A percentile compares a stretch with the other conserved stretches of the same genome.
phyloP scores from a whole-genome alignment of 2,888 invertebrate genomes.

The Patella depressa region DNA sequence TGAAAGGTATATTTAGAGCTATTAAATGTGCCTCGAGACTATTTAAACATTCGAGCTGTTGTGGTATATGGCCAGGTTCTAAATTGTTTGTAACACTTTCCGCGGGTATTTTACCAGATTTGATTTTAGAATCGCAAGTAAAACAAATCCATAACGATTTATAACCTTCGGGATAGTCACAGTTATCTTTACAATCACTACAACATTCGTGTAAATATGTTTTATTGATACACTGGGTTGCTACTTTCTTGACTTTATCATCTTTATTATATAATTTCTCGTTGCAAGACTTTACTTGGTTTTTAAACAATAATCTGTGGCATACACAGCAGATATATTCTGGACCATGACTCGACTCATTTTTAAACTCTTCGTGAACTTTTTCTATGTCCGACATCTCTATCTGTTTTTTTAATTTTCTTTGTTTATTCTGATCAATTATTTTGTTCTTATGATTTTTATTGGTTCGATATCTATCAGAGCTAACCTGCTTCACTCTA shows the following conservation, averaged over 20 bases:
- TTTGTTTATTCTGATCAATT: background rate
- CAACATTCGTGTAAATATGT: background rate
- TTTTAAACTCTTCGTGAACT: background rate
- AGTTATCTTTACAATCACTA: background rate
- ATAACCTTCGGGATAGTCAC: background rate
- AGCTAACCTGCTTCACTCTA: background rate
- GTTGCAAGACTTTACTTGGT: background rate
- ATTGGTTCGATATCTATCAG: background rate
- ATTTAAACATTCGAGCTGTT: background rate
- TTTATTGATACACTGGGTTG: background rate
- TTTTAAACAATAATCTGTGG: background rate
- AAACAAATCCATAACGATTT: background rate
- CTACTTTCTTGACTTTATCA: background rate
- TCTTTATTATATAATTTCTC: background rate
- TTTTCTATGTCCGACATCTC: background rate
- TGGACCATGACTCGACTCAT: background rate
- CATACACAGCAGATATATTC: background rate
- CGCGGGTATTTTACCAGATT: constrained; percentile 5
- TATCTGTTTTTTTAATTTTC: background rate
- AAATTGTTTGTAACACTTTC: constrained; percentile 11
- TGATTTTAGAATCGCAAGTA: background rate
- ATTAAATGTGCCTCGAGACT: background rate
- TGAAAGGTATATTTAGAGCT: background rate
- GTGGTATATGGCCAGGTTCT: background rate
- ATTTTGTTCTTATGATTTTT: background rate